phyloP scores from a whole-genome alignment of 2,113 vertebrate genomes.

The Catharus bicknelli region DNA sequence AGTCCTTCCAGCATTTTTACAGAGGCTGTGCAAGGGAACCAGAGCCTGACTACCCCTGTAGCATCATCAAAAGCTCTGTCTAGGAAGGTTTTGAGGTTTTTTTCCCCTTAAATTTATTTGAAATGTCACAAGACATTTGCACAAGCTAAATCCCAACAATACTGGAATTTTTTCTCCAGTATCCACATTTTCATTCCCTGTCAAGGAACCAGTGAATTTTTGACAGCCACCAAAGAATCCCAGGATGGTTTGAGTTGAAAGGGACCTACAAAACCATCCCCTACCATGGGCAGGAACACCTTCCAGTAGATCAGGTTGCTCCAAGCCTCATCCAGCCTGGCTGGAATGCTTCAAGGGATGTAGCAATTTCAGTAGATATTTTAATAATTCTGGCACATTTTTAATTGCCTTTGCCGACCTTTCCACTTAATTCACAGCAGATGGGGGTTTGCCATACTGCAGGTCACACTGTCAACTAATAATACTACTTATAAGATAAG shows the following conservation, averaged over 20 bases:
- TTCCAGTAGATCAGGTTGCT: neutral
- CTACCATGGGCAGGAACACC: neutral
- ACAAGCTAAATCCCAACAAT: neutral
- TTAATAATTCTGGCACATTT: neutral
- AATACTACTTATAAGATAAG: neutral
- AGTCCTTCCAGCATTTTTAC: neutral
- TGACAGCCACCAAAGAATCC: neutral
- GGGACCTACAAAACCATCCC: neutral
- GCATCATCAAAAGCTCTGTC: neutral
- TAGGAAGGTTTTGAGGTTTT: neutral
- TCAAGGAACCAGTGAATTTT: neutral
- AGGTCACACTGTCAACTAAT: neutral
- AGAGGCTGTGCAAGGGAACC: neutral
- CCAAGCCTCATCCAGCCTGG: rapidly evolving
- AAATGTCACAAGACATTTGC: neutral
- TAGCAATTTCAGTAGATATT: rapidly evolving
- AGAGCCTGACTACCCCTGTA: rapidly evolving
- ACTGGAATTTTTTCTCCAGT: neutral
- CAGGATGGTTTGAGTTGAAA: neutral
- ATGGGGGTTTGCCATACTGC: neutral
- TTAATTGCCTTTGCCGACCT: neutral
- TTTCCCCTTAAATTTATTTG: neutral
- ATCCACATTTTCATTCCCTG: neutral
- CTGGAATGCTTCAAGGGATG: neutral
- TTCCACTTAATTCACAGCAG: neutral